Evolutionary conservation across 2,888 invertebrate species (phyloP), one percentile per base, ranked within the genome.

Genomic region (Crematogaster levior): DNA sequence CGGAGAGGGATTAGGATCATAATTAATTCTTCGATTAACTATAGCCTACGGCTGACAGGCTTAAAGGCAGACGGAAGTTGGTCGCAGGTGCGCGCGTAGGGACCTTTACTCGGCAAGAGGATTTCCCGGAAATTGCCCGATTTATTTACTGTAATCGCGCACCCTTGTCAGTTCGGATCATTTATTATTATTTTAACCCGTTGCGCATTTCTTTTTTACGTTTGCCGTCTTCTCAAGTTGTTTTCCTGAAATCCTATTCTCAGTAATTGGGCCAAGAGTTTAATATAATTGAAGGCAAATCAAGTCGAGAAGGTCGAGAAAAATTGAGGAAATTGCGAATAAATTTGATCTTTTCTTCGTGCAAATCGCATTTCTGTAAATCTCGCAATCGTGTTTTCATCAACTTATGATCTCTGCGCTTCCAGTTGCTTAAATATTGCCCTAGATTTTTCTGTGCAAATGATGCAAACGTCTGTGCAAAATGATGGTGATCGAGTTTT

Each of bases 301-400:
- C 34, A 40, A 27, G 9, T 68, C 66, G 21, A 37, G 21, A 34
- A 34, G 6, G 24, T 6, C 9, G 63, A 56, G 27, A 73, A 83
- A 84, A 68, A 74, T 82, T 66, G 60, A 80, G 68, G 82, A 85
- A 73, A 43, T 60, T 9, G 30, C 43, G 51, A 51, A 30, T 46
- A 34, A 63, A 30, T 34, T 51, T 53, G 46, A 68, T 48, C 53
- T 43, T 24, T 72, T 58, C 40, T 43, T 58, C 70, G 66, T 27
- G 75, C 81, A 83, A 81, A 86, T 86, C 84, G 81, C 68, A 82
- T 85, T 61, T 48, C 63, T 81, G 43, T 40, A 37, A 40, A 65
- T 27, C 65, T 34, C 73, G 63, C 87, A 88, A 88, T 88, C 70
- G 43, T 70, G 77, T 88, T 87, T 66, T 81, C 81, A 80, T 81